Evolutionary conservation across 2,888 invertebrate genomes (phyloP).

Genomic region (Phyllotreta striolata): DNA sequence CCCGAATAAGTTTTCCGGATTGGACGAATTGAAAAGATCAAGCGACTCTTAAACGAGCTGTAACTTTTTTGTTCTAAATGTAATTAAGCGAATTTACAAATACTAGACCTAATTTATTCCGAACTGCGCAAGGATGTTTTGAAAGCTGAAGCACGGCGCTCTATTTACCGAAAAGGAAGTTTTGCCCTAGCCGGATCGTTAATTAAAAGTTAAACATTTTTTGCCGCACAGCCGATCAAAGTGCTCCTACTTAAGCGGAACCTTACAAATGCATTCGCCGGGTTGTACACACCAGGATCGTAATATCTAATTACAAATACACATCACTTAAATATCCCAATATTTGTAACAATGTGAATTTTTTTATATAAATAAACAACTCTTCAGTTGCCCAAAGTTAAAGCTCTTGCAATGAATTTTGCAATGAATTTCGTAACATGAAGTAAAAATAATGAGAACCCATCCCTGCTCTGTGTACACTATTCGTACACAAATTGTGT

Average conservation of each 20-base stretch:
- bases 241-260: slow-evolving; percentile 24
- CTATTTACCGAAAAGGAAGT: slow-evolving; percentile 23
- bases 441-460: no score
- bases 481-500: no score
- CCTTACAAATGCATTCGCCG: not conserved
- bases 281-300: no score
- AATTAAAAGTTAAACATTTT: slow-evolving; percentile 34
- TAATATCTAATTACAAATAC: no score
- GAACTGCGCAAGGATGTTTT: slow-evolving; percentile 9
- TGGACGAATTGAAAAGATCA: not conserved
- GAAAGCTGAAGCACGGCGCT: slow-evolving; percentile 16
- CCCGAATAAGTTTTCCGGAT: no score
- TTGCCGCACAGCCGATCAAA: slow-evolving; percentile 25
- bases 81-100: slow-evolving; percentile 25
- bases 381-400: no score
- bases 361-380: no score
- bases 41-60: not conserved
- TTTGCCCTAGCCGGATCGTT: slow-evolving; percentile 19
- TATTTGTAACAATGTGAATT: no score
- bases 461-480: no score
- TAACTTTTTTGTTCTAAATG: slow-evolving; percentile 17
- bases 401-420: no score
- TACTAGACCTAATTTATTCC: slow-evolving; percentile 22
- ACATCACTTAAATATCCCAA: no score
- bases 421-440: no score